Conservation (phyloP, 2,797 vertebrate genomes). For the Miichthys miiuy region DNA sequence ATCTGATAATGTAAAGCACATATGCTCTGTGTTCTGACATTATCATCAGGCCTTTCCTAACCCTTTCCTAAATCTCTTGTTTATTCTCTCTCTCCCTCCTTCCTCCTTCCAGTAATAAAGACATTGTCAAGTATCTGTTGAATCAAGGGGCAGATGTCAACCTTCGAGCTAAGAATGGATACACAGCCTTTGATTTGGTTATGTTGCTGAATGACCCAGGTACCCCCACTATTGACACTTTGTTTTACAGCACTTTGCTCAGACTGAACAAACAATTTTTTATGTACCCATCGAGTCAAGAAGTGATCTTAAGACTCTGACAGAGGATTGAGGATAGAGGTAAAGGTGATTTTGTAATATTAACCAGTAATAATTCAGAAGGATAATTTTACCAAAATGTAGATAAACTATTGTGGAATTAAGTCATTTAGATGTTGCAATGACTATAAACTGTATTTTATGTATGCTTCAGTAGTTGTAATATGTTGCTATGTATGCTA, state of each 20-base stretch:
- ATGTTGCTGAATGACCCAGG: slow-evolving; percentile 97
- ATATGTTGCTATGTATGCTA: background rate
- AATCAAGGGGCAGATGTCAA: slow-evolving; percentile 95
- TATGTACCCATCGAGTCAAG: background rate
- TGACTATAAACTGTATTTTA: too few species aligned
- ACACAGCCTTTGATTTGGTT: slow-evolving; percentile 97
- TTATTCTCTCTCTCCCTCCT: background rate
- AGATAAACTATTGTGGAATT: background rate
- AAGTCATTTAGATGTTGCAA: background rate
- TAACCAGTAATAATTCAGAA: too few species aligned
- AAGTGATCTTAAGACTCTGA: too few species aligned
- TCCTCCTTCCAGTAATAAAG: slow-evolving; percentile 95
- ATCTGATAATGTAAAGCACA: background rate
- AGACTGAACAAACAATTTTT: background rate
- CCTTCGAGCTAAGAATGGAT: slow-evolving; percentile 95
- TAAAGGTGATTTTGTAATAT: background rate
- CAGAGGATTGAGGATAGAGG: background rate
- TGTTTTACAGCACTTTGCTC: background rate
- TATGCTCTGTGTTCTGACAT: background rate
- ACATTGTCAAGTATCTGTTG: slow-evolving; percentile 95
- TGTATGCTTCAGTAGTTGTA: background rate
- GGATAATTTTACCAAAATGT: too few species aligned
- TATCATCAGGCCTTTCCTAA: too few species aligned
- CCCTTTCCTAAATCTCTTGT: background rate
- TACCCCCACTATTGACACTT: slow-evolving; percentile 11